phyloP scores from a whole-genome alignment of 2,797 vertebrate genomes.

The Pempheris klunzingeri region DNA sequence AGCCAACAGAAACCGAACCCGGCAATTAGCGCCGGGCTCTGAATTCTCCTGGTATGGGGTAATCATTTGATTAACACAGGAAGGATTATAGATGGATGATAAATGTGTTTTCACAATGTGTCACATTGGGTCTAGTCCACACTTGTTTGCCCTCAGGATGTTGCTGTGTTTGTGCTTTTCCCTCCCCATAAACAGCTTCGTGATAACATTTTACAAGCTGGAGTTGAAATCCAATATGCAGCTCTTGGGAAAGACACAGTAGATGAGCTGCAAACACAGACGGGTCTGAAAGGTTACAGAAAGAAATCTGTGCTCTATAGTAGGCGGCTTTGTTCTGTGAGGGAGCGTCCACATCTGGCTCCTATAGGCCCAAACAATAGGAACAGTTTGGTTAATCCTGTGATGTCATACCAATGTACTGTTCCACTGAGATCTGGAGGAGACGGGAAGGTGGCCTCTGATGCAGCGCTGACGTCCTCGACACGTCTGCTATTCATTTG shows the following conservation, averaged over 20 bases:
- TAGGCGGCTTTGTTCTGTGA: slow-evolving; percentile 57
- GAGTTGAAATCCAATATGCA: slow-evolving; percentile 11
- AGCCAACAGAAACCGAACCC: slow-evolving; percentile 84
- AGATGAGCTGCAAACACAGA: slow-evolving; percentile 14
- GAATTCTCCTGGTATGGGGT: slow-evolving; percentile 80
- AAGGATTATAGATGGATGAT: slow-evolving; percentile 81
- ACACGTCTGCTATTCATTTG: slow-evolving; percentile 58
- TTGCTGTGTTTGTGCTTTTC: slow-evolving; percentile 72
- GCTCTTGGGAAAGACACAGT: not conserved
- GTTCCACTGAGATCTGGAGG: slow-evolving; percentile 58
- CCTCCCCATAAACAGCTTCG: slow-evolving; percentile 63
- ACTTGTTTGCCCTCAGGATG: slow-evolving; percentile 73
- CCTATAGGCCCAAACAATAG: slow-evolving; percentile 69
- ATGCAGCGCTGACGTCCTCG: slow-evolving; percentile 18
- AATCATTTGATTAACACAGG: slow-evolving; percentile 83
- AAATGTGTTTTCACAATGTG: slow-evolving; percentile 77
- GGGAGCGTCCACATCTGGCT: slow-evolving; percentile 74
- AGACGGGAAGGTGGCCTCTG: slow-evolving; percentile 59
- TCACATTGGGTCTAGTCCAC: slow-evolving; percentile 71
- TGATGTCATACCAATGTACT: slow-evolving; percentile 63
- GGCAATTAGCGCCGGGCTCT: slow-evolving; percentile 80
- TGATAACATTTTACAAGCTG: slow-evolving; percentile 59
- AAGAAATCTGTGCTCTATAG: slow-evolving; percentile 36
- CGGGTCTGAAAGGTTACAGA: no score
- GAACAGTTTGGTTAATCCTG: slow-evolving; percentile 66